phyloP scores from a whole-genome alignment of 2,888 invertebrate species.

The Cremastinae sp. region DNA sequence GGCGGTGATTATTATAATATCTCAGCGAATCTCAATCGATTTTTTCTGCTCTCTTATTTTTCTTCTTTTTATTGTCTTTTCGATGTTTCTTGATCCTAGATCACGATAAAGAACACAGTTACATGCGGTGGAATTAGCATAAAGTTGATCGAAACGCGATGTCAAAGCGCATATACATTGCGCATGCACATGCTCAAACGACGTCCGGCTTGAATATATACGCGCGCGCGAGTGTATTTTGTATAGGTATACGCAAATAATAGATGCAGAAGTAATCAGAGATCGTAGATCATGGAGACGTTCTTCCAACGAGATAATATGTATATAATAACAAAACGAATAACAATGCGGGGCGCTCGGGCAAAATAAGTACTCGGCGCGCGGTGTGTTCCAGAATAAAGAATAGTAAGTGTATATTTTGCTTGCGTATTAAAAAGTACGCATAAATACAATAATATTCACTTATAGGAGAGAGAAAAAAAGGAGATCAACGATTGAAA shows the following conservation, averaged over 20 bases:
- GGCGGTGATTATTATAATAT: neutral
- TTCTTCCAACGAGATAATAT: constrained; percentile 51
- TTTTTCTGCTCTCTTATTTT: neutral
- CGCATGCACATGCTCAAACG: constrained; percentile 57
- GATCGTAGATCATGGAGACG: constrained; percentile 62
- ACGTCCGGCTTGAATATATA: constrained; percentile 76
- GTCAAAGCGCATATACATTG: constrained; percentile 69
- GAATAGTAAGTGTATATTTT: constrained; percentile 31
- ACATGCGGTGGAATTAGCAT: constrained; percentile 62
- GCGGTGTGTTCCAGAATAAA: constrained; percentile 29
- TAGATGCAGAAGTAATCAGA: constrained; percentile 56
- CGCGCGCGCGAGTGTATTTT: constrained; percentile 21
- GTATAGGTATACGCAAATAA: too few relatives aligned
- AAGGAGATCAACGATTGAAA: constrained; percentile 69
- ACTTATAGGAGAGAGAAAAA: constrained; percentile 42
- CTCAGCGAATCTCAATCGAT: neutral
- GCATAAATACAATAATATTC: constrained; percentile 4
- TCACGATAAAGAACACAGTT: constrained; percentile 47
- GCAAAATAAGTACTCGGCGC: constrained; percentile 29
- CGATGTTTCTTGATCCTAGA: constrained; percentile 35
- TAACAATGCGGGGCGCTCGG: constrained; percentile 16
- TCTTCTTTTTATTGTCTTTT: neutral
- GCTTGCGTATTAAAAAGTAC: constrained; percentile 20
- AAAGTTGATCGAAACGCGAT: constrained; percentile 63
- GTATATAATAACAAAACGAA: constrained; percentile 34